Conservation (phyloP, 2,113 vertebrate species). For the Morone chrysops region DNA sequence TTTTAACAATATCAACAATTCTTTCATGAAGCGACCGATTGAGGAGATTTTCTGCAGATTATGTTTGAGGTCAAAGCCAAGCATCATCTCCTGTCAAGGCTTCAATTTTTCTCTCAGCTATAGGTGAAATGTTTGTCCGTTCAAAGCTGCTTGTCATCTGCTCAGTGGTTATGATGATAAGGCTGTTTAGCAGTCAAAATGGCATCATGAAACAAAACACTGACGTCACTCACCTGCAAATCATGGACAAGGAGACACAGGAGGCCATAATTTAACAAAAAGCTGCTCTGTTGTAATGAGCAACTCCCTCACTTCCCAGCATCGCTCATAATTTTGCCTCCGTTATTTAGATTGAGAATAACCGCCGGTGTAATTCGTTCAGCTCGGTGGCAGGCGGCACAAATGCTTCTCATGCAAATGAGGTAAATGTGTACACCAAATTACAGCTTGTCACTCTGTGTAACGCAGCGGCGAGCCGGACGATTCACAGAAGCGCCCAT, state of each 20-base stretch:
- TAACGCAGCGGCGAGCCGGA: conserved; percentile 36
- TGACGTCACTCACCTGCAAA: conserved; percentile 49
- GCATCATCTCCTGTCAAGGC: neutral
- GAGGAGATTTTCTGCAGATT: neutral
- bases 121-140: neutral
- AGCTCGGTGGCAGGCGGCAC: conserved; percentile 49
- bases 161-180: neutral
- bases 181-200: conserved; percentile 14
- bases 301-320: conserved; percentile 67
- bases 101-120: neutral
- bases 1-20: neutral
- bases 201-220: conserved; percentile 30
- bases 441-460: conserved; percentile 71
- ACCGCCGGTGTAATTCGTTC: conserved; percentile 52
- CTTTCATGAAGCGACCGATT: neutral
- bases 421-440: conserved; percentile 74
- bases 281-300: conserved; percentile 35
- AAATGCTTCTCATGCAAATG: conserved; percentile 76
- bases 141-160: neutral
- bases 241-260: neutral
- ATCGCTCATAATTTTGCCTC: conserved; percentile 33
- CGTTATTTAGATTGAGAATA: conserved; percentile 66
- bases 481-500: conserved; percentile 33
- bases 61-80: neutral
- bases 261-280: conserved; percentile 24